Base-by-base conservation (phyloP, 2,113 vertebrate species). In the Lipotes vexillifer region DNA sequence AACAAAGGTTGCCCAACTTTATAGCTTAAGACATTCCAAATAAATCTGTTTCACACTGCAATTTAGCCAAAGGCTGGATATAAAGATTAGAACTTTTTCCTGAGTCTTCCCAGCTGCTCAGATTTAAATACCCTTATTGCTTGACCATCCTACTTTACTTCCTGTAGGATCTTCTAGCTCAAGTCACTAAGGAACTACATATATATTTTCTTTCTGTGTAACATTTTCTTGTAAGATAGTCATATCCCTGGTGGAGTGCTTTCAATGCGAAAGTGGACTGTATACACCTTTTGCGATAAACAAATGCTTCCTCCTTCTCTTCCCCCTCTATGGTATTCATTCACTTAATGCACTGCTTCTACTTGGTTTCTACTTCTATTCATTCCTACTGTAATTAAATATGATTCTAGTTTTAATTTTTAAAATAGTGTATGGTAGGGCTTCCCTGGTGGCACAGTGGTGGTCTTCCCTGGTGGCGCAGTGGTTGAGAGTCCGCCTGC, bases 1-100 rank as follows among this genome's bases (percentile, higher is more conserved):
- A 96, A 93, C 96, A 94, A 97, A 98, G 93, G 94, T 96, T 97
- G 81, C 69, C 72, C 94, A 97, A 96, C 89, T 96, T 89, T 71
- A 59, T 71, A 88, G 88, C 83, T 92, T 96, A 94, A 97, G 93
- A 88, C 96, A 96, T 81, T 96, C 90, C 92, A 97, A 97, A 97
- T 97, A 98, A 98, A 97, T 97, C 92, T 98, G 86, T 96, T 97
- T 96, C 69, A 92, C 31, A 66, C 38, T 88, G 90, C 72, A 94
- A 93, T 98, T 97, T 97, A 97, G 95, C 96, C 83, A 63, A 94
- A 88, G 80, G 52, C 94, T 88, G 31, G 20, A 63, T 71, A 92
- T 46, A 92, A 95, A 96, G 84, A 97, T 97, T 93, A 91, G 63
- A 69, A 87, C 69, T 55, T 92, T 85, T 93, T 94, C 88, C 21